Conservation (phyloP, 2,797 vertebrate genomes). For the Falco biarmicus region DNA sequence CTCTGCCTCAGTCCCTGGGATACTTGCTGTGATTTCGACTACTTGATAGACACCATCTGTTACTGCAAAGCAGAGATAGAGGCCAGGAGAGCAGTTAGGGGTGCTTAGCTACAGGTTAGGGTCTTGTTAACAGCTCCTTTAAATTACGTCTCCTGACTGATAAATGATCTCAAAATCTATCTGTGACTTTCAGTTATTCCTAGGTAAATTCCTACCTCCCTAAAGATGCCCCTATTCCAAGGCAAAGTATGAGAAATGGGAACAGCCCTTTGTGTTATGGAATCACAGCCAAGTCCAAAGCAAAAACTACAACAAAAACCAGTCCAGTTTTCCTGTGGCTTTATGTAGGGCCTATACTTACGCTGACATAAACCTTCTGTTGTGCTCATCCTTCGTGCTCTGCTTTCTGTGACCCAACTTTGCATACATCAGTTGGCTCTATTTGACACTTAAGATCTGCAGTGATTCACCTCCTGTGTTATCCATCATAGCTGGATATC, state of each 20-base stretch:
- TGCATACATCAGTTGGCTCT: not conserved
- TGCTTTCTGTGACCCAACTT: not conserved
- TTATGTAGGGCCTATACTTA: not conserved
- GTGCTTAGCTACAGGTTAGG: not conserved
- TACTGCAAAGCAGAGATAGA: not conserved
- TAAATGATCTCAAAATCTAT: not conserved
- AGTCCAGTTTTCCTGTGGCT: not conserved
- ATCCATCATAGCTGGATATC: not conserved
- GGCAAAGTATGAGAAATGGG: not conserved
- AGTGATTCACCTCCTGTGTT: not conserved
- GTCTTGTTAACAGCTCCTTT: not conserved
- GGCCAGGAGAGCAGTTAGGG: not conserved
- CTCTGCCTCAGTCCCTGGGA: not conserved
- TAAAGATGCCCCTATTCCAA: not conserved
- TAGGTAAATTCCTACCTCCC: not conserved
- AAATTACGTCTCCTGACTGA: not conserved
- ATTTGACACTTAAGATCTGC: not conserved
- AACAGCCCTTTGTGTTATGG: not conserved
- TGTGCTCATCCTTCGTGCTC: not conserved
- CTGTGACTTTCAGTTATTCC: not conserved
- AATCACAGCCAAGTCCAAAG: conserved; percentile 20
- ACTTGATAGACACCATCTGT: not conserved
- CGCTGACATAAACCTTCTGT: conserved; percentile 55
- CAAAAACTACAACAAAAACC: conserved; percentile 20
- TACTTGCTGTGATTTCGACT: not conserved